These are phyloP conservation scores for Clangula hyemalis DNA, from an alignment of 2,797 vertebrate genomes.

Conservation along the genomic window DNA sequence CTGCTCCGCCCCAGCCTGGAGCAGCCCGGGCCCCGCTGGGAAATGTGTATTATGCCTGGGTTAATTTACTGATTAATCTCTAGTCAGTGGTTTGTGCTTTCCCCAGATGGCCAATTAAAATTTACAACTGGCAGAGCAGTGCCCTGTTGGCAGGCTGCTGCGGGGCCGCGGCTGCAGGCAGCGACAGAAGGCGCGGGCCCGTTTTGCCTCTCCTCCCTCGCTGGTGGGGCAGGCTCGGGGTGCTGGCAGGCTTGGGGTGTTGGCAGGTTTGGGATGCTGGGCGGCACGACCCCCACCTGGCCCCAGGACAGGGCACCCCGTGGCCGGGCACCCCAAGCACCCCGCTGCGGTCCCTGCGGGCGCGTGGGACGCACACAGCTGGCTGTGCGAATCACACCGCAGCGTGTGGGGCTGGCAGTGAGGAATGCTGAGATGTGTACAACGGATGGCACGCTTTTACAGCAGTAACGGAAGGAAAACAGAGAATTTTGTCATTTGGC, in stretches of 20 bases:
- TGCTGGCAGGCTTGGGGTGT: no score
- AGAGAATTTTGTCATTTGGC: background rate
- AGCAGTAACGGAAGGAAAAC: slow-evolving; percentile 15
- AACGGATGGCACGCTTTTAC: slow-evolving; percentile 38
- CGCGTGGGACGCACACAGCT: slow-evolving; percentile 71
- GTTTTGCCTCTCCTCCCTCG: no score
- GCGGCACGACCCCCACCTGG: accelerated
- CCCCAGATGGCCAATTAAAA: slow-evolving; percentile 99
- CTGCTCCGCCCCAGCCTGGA: slow-evolving; percentile 83
- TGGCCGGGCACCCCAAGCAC: no score
- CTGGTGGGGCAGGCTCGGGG: no score
- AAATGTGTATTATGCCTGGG: slow-evolving; percentile 98
- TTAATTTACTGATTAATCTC: slow-evolving; percentile 99
- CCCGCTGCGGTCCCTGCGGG: slow-evolving; percentile 48
- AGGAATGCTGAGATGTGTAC: slow-evolving; percentile 24
- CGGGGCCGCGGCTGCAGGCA: slow-evolving; percentile 90
- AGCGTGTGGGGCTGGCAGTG: slow-evolving; percentile 29
- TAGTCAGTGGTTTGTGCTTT: slow-evolving; percentile 99
- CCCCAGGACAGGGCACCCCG: no score
- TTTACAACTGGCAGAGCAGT: slow-evolving; percentile 97
- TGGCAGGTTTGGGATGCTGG: no score
- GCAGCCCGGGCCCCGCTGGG: slow-evolving; percentile 90
- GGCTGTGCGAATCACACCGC: slow-evolving; percentile 69
- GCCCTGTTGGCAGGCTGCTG: slow-evolving; percentile 95
- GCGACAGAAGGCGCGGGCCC: slow-evolving; percentile 89